These are phyloP conservation scores for Hypanus sabinus DNA, from an alignment of 2,113 vertebrate genomes.

Conservation along the genomic window DNA sequence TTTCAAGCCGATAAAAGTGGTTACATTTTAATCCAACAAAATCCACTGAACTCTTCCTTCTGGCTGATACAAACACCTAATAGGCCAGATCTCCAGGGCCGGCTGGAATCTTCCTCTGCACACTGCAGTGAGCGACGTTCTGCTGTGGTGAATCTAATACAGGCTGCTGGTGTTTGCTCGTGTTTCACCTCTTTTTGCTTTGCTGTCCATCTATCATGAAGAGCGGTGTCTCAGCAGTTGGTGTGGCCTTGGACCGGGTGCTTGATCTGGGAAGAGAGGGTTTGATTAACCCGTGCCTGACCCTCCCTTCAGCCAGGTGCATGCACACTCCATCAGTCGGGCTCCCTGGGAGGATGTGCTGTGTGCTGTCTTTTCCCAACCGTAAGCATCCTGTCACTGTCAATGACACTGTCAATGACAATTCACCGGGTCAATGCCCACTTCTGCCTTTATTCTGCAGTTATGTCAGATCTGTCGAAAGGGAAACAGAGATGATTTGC, in stretches of 20 bases:
- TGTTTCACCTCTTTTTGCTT: too few relatives aligned
- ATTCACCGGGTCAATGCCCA: neutral
- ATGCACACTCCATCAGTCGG: neutral
- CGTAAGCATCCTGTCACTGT: neutral
- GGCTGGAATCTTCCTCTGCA: neutral
- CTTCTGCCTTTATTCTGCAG: slow-evolving; percentile 48
- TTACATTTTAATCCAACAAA: neutral
- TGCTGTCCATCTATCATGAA: too few relatives aligned
- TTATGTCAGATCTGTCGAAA: slow-evolving; percentile 85
- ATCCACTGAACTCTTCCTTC: neutral
- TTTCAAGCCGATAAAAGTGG: too few relatives aligned
- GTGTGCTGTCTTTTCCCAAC: too few relatives aligned
- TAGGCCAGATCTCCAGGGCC: neutral
- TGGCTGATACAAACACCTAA: neutral
- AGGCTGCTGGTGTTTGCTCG: too few relatives aligned
- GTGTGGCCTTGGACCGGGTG: neutral
- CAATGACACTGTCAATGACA: too few relatives aligned
- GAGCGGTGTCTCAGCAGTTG: too few relatives aligned
- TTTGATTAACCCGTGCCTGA: neutral
- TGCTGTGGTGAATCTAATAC: too few relatives aligned
- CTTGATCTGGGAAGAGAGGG: neutral
- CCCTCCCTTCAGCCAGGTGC: fast-evolving
- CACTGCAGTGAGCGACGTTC: neutral
- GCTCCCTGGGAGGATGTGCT: too few relatives aligned
- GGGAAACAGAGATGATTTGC: slow-evolving; percentile 83